Conservation (phyloP, 1,140 invertebrate genomes). For the Sipha flava region DNA sequence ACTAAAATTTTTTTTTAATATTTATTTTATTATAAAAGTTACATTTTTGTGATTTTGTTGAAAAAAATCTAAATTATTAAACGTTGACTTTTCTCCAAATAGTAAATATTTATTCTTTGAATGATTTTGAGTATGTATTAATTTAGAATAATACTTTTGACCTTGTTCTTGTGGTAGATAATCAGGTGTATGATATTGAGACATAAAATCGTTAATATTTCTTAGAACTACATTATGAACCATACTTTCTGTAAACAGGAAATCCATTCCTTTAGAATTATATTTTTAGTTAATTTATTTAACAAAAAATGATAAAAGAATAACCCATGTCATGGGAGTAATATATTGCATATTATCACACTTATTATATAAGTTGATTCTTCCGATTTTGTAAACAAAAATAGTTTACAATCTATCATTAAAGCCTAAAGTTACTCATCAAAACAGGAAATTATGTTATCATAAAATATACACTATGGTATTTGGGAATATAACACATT, state of each 20-base stretch:
- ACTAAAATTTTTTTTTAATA: too few relatives aligned
- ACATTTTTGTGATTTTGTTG: neutral
- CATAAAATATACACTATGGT: too few relatives aligned
- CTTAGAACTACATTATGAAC: neutral
- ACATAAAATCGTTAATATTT: neutral
- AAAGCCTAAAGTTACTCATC: too few relatives aligned
- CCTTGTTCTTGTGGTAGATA: neutral
- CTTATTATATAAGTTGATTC: too few relatives aligned
- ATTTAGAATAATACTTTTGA: constrained; percentile 1
- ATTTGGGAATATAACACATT: too few relatives aligned
- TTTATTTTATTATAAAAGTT: too few relatives aligned
- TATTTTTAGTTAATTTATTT: neutral
- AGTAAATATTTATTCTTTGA: neutral
- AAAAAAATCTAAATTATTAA: neutral
- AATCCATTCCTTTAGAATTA: neutral
- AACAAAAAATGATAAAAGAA: too few relatives aligned
- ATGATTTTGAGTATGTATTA: neutral
- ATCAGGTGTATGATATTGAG: neutral
- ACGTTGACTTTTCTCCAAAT: neutral
- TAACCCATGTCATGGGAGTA: neutral
- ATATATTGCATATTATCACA: too few relatives aligned
- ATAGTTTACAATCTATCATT: too few relatives aligned
- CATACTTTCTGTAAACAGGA: constrained; percentile 2
- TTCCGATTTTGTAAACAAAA: too few relatives aligned
- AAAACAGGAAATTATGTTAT: too few relatives aligned